These are phyloP conservation scores for Leucopsar rothschildi DNA, from an alignment of 2,113 vertebrate genomes.

Conservation along the genomic window DNA sequence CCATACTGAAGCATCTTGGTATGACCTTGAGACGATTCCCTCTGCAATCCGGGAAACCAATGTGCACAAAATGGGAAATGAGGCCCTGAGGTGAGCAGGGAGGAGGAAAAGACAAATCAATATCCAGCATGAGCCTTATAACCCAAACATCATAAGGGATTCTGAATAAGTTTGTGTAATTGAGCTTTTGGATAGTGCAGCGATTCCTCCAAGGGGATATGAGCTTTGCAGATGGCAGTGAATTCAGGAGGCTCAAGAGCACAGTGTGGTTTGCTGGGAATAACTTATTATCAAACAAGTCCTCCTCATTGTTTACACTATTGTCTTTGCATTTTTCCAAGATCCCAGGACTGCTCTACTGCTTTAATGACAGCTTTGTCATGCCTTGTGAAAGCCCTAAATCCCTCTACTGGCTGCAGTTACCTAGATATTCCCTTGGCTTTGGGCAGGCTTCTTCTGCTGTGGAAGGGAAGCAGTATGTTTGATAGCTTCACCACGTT, in stretches of 20 bases:
- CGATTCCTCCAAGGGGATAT: not conserved
- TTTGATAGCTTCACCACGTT: not conserved
- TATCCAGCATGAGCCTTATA: not conserved
- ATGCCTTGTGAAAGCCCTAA: not conserved
- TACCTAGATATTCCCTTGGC: not conserved
- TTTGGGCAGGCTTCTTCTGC: not conserved
- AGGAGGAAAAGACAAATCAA: not conserved
- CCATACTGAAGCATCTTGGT: not conserved
- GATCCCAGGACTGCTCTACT: not conserved
- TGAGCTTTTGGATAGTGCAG: not conserved
- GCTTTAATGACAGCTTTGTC: not conserved
- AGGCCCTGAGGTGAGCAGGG: not conserved
- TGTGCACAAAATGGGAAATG: slow-evolving; percentile 5
- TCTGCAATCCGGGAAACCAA: not conserved
- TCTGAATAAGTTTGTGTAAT: not conserved
- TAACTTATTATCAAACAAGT: not conserved
- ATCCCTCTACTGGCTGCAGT: not conserved
- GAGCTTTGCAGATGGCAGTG: not conserved
- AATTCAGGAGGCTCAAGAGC: not conserved
- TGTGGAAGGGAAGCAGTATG: not conserved
- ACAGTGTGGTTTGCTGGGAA: not conserved
- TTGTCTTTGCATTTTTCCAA: not conserved
- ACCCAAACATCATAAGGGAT: not conserved
- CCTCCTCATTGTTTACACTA: not conserved
- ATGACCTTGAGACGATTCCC: slow-evolving; percentile 32